Conservation (phyloP, 2,797 vertebrate species). For the Sphaeramia orbicularis region DNA sequence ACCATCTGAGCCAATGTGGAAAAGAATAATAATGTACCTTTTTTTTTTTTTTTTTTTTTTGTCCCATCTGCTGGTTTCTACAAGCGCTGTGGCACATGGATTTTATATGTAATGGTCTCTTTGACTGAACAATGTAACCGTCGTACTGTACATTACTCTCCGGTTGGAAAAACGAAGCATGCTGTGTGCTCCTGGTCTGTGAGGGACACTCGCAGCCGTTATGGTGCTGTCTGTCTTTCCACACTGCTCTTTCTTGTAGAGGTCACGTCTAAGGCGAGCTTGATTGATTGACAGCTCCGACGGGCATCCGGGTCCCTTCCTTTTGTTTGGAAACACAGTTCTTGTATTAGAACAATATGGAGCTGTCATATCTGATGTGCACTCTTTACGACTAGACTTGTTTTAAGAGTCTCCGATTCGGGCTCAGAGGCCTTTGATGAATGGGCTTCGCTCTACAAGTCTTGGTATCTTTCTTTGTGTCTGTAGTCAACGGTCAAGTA, state of each 20-base stretch:
- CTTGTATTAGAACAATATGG: constrained; percentile 55
- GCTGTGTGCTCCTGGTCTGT: constrained; percentile 70
- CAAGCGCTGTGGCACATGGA: constrained; percentile 54
- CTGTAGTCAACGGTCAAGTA: constrained; percentile 75
- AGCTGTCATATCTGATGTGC: constrained; percentile 66
- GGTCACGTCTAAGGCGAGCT: constrained; percentile 45
- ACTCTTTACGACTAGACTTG: constrained; percentile 68
- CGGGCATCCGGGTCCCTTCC: constrained; percentile 43
- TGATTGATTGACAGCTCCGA: constrained; percentile 56
- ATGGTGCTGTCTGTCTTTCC: constrained; percentile 76
- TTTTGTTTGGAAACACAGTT: constrained; percentile 57
- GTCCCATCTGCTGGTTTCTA: constrained; percentile 52
- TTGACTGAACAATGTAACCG: constrained; percentile 70
- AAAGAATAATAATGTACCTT: constrained; percentile 52
- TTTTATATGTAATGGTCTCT: constrained; percentile 67
- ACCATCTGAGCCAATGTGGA: constrained; percentile 71
- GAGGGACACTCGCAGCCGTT: constrained; percentile 64
- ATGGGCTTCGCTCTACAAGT: constrained; percentile 69
- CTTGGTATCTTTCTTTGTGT: constrained; percentile 73
- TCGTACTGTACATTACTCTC: constrained; percentile 69
- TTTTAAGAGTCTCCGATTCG: constrained; percentile 70
- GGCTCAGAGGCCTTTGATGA: constrained; percentile 69
- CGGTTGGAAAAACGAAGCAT: constrained; percentile 70
- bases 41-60: no score
- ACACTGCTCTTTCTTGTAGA: constrained; percentile 61